These are phyloP conservation scores for Anoncus sp. DNA, from an alignment of 2,888 invertebrate genomes.

Conservation along the genomic window DNA sequence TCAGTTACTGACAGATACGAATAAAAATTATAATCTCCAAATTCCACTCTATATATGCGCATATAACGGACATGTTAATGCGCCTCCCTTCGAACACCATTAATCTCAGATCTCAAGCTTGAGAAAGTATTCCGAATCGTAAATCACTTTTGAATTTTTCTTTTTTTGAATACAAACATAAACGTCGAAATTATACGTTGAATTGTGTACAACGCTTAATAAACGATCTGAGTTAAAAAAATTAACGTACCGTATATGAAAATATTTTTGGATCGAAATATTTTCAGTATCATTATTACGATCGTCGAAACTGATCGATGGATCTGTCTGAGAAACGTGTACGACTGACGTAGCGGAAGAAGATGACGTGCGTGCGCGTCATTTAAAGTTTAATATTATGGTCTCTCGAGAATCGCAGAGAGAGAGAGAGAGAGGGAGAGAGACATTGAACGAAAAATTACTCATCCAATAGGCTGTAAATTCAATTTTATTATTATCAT, in stretches of 20 bases:
- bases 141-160: neutral
- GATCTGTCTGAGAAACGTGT: too few relatives aligned
- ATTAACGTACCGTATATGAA: neutral
- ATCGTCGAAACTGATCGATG: too few relatives aligned
- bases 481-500: slow-evolving; percentile 42
- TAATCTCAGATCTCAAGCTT: neutral
- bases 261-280: neutral
- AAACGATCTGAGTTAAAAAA: neutral
- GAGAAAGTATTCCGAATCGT: neutral
- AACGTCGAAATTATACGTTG: neutral
- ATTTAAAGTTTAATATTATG: neutral
- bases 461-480: slow-evolving; percentile 20
- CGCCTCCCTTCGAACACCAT: neutral
- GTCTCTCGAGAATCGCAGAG: too few relatives aligned
- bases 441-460: neutral
- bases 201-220: neutral
- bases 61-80: neutral
- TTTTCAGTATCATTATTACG: too few relatives aligned
- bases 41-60: neutral
- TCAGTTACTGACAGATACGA: neutral
- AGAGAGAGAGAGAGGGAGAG: too few relatives aligned
- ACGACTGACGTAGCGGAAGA: neutral
- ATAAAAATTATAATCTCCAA: neutral
- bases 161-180: neutral
- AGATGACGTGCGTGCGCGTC: slow-evolving; percentile 16